Evolutionary conservation across 1,140 invertebrate species (phyloP).

Genomic region (Acromyrmex heyeri): DNA sequence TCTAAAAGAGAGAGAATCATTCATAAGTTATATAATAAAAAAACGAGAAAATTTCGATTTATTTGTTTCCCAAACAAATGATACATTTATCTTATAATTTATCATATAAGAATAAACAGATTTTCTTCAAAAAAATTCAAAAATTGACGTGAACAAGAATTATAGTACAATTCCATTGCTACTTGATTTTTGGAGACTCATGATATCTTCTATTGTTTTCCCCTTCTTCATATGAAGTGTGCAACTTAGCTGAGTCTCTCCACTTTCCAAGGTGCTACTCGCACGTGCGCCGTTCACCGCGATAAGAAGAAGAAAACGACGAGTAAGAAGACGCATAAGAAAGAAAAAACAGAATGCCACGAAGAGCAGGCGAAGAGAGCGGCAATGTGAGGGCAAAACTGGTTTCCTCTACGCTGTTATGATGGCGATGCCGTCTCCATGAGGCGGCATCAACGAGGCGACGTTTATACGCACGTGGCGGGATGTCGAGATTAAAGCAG

Average conservation of each 20-base stretch:
- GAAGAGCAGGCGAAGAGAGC: slow-evolving; percentile 20
- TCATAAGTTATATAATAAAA: not conserved
- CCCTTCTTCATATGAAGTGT: slow-evolving; percentile 22
- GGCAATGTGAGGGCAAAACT: slow-evolving; percentile 60
- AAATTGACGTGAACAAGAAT: not conserved
- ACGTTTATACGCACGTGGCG: slow-evolving; percentile 37
- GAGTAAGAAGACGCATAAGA: slow-evolving; percentile 19
- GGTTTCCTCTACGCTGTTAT: slow-evolving; percentile 65
- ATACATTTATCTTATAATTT: not conserved
- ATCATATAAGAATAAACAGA: not conserved
- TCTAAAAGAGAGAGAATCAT: not conserved
- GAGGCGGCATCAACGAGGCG: slow-evolving; percentile 54
- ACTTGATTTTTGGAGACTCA: not conserved
- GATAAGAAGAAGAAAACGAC: slow-evolving; percentile 70
- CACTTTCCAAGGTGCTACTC: slow-evolving; percentile 74
- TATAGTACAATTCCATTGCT: not conserved
- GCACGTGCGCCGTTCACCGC: slow-evolving; percentile 80
- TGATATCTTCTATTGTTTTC: slow-evolving; percentile 21
- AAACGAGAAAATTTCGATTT: not conserved
- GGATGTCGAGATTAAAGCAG: slow-evolving; percentile 20
- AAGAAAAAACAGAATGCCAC: slow-evolving; percentile 59
- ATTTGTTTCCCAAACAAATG: not conserved
- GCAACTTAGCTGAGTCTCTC: slow-evolving; percentile 38
- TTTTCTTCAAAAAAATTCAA: not conserved
- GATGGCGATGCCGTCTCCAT: slow-evolving; percentile 57